Percentiles rank a stretch among this genome's conserved stretches.
phyloP scores from a whole-genome alignment of 1,140 invertebrate genomes.

The Aporrectodea caliginosa region DNA sequence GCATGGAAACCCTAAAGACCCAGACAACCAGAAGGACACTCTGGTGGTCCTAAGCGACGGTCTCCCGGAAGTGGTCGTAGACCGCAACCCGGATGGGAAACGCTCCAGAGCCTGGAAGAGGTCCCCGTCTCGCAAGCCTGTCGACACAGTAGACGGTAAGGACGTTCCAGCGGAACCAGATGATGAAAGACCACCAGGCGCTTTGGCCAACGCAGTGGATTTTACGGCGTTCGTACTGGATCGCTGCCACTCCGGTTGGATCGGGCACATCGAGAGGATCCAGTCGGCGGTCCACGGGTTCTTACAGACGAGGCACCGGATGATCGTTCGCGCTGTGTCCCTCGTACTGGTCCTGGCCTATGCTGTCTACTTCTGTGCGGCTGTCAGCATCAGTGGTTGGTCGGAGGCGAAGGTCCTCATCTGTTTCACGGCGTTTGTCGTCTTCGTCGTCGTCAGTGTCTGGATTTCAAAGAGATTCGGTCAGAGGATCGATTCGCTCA shows the following conservation, averaged over 20 bases:
- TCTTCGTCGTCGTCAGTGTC: not conserved
- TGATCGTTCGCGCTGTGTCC: slow-evolving; percentile 10
- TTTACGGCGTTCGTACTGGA: not conserved
- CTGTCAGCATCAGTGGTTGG: slow-evolving; percentile 15
- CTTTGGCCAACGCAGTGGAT: not conserved
- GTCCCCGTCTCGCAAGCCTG: not conserved
- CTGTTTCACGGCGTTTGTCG: slow-evolving; percentile 20
- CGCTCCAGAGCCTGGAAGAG: not conserved
- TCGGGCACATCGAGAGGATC: slow-evolving; percentile 10
- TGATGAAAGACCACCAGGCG: no score
- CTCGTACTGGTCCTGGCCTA: slow-evolving; percentile 19
- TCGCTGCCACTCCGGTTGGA: slow-evolving; percentile 14
- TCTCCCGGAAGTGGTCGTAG: not conserved
- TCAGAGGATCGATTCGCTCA: not conserved
- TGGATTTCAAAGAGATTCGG: slow-evolving; percentile 21
- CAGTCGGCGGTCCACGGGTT: slow-evolving; percentile 19
- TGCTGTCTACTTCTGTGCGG: slow-evolving; percentile 26
- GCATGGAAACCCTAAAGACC: not conserved
- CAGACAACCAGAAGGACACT: not conserved
- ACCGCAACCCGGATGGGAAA: not conserved
- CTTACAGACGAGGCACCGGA: not conserved
- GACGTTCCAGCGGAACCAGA: not conserved
- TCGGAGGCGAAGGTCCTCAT: slow-evolving; percentile 16
- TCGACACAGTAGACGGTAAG: not conserved
- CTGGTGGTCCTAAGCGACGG: not conserved